These are phyloP conservation scores for Drosophila parabipectinata DNA, from an alignment of 1,140 invertebrate species.

Conservation along the genomic window DNA sequence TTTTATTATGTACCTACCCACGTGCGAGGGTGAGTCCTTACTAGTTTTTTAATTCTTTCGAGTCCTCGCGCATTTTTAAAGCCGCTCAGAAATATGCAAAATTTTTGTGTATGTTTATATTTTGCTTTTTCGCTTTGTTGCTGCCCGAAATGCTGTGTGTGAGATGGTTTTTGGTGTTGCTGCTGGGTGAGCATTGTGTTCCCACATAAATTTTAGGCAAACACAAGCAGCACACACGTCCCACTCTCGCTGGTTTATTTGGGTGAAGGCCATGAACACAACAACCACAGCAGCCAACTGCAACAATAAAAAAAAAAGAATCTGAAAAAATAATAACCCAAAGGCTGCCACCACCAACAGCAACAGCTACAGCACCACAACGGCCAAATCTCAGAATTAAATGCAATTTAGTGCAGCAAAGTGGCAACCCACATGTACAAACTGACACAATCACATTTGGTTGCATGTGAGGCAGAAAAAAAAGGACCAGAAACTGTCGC, in stretches of 20 bases:
- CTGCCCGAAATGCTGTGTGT: slow-evolving; percentile 22
- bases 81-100: slow-evolving; percentile 70
- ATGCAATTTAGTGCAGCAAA: slow-evolving; percentile 81
- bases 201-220: slow-evolving; percentile 77
- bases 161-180: slow-evolving; percentile 8
- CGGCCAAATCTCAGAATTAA: slow-evolving; percentile 76
- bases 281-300: slow-evolving; percentile 2
- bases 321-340: slow-evolving; percentile 26
- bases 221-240: slow-evolving; percentile 36
- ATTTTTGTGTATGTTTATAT: slow-evolving; percentile 37
- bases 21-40: slow-evolving; percentile 18
- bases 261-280: slow-evolving; percentile 62
- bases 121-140: slow-evolving; percentile 41
- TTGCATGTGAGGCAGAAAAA: slow-evolving; percentile 29
- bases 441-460: slow-evolving; percentile 42
- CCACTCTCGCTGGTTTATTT: slow-evolving; percentile 58
- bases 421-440: slow-evolving; percentile 61
- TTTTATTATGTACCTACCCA: slow-evolving; percentile 50
- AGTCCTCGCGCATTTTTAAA: slow-evolving; percentile 60
- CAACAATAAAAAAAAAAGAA: slow-evolving; percentile 28
- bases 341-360: slow-evolving; percentile 22
- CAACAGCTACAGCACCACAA: slow-evolving; percentile 29
- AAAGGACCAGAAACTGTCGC: slow-evolving; percentile 5
- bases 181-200: slow-evolving; percentile 66
- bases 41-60: slow-evolving; percentile 46